Evolutionary conservation across 2,888 invertebrate species (phyloP).

Genomic region (Acronicta leporina): DNA sequence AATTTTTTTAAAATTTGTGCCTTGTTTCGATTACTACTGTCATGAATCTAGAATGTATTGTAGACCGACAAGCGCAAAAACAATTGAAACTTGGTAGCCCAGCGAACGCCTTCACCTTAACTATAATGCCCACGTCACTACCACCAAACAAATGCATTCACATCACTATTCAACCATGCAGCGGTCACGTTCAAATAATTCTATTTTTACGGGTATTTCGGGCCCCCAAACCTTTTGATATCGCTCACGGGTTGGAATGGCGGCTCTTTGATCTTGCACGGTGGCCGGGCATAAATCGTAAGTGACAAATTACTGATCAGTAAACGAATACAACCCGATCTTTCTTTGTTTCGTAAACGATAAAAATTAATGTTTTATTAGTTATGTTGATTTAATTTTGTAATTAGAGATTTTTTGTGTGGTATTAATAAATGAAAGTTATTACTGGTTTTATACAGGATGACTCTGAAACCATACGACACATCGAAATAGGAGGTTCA

Average conservation of each 20-base stretch:
- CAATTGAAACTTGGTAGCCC: too few relatives aligned
- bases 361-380: constrained; percentile 47
- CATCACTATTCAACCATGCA: constrained; percentile 15
- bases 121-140: not conserved
- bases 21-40: too few relatives aligned
- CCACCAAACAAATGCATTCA: constrained; percentile 9
- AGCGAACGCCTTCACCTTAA: not conserved
- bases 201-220: constrained; percentile 68
- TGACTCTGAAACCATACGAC: too few relatives aligned
- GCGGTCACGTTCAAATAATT: constrained; percentile 62
- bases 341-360: constrained; percentile 52
- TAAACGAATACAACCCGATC: constrained; percentile 46
- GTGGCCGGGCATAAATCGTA: constrained; percentile 76
- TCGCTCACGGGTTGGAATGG: constrained; percentile 50
- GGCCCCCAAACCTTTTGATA: constrained; percentile 68
- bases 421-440: too few relatives aligned
- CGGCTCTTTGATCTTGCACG: constrained; percentile 77
- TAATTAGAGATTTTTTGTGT: constrained; percentile 11
- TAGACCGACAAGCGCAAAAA: too few relatives aligned
- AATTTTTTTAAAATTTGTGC: too few relatives aligned
- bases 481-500: too few relatives aligned
- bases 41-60: too few relatives aligned
- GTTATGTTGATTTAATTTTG: constrained; percentile 46
- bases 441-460: too few relatives aligned
- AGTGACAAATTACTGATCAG: constrained; percentile 77